phyloP scores from a whole-genome alignment of 2,888 invertebrate species.

The Xylota segnis region DNA sequence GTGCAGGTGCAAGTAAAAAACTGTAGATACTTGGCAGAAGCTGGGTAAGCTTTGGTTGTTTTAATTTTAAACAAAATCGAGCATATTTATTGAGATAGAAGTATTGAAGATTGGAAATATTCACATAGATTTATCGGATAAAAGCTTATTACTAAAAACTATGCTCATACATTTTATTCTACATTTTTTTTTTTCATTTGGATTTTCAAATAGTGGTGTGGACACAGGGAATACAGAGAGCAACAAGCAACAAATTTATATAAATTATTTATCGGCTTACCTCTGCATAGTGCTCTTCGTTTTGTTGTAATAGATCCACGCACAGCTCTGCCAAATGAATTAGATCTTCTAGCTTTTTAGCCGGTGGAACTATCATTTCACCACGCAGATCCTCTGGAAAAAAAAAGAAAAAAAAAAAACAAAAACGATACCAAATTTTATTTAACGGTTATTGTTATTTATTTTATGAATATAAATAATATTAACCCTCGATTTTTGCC shows the following conservation, averaged over 20 bases:
- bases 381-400: conserved; percentile 91
- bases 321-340: conserved; percentile 99
- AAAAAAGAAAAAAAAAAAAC: conserved; percentile 25
- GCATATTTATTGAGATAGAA: conserved; percentile 1
- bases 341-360: conserved; percentile 97
- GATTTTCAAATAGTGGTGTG: conserved; percentile 28
- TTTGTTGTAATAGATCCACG: conserved; percentile 99
- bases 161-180: conserved; percentile 50
- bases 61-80: conserved; percentile 34
- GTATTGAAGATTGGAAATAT: conserved; percentile 14
- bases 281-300: conserved; percentile 99
- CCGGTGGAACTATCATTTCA: conserved; percentile 92
- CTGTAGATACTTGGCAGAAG: too few relatives aligned
- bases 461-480: background rate
- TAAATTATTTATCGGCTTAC: conserved; percentile 86
- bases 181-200: conserved; percentile 19
- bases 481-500: conserved; percentile 97
- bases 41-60: too few relatives aligned
- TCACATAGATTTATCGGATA: conserved; percentile 9
- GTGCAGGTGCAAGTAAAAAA: too few relatives aligned
- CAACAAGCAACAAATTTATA: conserved; percentile 35
- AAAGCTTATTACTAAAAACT: conserved; percentile 20
- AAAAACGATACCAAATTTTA: background rate
- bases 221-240: conserved; percentile 35
- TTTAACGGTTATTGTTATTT: background rate